Conservation (phyloP, 2,888 invertebrate genomes). For the Lepidocyrtoides sp. region DNA sequence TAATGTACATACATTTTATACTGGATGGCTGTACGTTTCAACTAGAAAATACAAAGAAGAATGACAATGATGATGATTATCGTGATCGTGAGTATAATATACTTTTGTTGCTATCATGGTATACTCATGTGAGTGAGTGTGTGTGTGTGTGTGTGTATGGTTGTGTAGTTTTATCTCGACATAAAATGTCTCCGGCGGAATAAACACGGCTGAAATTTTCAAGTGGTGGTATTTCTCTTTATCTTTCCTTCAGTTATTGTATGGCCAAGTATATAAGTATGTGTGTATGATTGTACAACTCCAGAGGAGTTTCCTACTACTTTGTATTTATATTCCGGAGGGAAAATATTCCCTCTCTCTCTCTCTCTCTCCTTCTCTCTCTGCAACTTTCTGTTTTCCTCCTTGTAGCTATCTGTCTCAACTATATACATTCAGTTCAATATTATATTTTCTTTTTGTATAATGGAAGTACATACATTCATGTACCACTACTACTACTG, state of each 20-base stretch:
- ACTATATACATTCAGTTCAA: background rate
- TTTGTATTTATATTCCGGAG: constrained; percentile 6
- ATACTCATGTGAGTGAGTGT: too few relatives aligned
- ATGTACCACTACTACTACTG: too few relatives aligned
- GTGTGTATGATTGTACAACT: too few relatives aligned
- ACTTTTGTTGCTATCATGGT: too few relatives aligned
- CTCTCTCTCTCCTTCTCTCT: too few relatives aligned
- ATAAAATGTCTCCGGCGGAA: constrained; percentile 39
- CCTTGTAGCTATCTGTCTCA: background rate
- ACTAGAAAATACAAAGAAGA: background rate
- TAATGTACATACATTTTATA: too few relatives aligned
- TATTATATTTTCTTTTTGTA: background rate
- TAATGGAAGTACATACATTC: too few relatives aligned
- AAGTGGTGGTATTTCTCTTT: background rate
- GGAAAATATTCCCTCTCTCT: background rate
- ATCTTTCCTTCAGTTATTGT: background rate
- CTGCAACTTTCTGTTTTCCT: background rate
- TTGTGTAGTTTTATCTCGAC: background rate
- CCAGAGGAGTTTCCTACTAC: too few relatives aligned
- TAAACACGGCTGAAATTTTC: constrained; percentile 36
- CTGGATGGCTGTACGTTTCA: too few relatives aligned
- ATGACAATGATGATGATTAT: background rate
- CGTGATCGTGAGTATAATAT: background rate
- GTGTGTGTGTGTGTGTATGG: background rate
- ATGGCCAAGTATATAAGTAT: background rate